A percentile compares a stretch with the other conserved stretches of the same genome.
These are phyloP conservation scores for Synergus laeviventris DNA, from an alignment of 2,888 invertebrate species.

Conservation along the genomic window DNA sequence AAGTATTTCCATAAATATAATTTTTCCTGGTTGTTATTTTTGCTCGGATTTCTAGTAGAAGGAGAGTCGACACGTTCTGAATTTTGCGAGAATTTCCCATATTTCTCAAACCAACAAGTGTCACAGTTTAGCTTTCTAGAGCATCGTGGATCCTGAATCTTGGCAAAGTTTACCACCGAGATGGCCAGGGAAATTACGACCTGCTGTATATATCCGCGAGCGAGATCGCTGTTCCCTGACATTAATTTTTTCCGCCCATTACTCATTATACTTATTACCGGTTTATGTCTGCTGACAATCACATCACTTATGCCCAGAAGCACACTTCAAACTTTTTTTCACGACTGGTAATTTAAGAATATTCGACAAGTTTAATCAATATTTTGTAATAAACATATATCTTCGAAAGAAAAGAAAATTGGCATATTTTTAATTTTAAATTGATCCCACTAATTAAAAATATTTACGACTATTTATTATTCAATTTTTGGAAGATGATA, in stretches of 20 bases:
- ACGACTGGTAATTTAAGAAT: not conserved
- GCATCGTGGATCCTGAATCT: constrained; percentile 8
- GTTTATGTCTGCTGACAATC: not conserved
- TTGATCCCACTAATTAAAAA: no score
- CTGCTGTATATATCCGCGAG: not conserved
- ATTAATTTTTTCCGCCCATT: not conserved
- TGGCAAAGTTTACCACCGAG: not conserved
- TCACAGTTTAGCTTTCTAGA: not conserved
- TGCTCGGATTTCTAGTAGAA: not conserved
- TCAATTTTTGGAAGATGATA: no score
- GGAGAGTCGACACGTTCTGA: not conserved
- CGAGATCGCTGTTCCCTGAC: not conserved
- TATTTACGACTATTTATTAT: no score
- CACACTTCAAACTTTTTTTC: not conserved
- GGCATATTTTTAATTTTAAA: no score
- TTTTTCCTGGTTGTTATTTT: not conserved
- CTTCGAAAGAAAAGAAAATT: not conserved
- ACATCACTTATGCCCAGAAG: not conserved
- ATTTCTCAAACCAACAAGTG: constrained; percentile 1
- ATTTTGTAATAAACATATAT: not conserved
- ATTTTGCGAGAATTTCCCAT: not conserved
- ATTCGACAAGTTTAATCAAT: not conserved
- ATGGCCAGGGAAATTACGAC: constrained; percentile 28
- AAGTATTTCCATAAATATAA: not conserved
- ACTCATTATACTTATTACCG: constrained; percentile 9